These are phyloP conservation scores for Macrochelys suwanniensis DNA, from an alignment of 2,797 vertebrate genomes.

Conservation along the genomic window DNA sequence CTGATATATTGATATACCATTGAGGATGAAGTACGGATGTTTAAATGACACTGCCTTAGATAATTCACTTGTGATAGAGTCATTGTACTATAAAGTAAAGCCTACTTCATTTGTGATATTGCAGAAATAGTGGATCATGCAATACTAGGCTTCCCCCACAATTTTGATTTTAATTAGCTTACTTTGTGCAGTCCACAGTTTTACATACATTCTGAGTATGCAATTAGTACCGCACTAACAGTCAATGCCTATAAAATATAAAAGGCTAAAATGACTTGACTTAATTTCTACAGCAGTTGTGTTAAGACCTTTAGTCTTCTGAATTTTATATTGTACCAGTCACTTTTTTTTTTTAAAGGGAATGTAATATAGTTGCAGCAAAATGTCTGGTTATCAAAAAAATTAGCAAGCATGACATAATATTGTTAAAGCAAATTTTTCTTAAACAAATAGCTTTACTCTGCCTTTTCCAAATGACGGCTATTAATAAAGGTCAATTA, in stretches of 20 bases:
- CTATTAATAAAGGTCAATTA: neutral
- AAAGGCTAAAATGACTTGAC: neutral
- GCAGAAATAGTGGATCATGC: neutral
- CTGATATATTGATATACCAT: neutral
- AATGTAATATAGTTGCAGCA: neutral
- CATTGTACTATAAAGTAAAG: neutral
- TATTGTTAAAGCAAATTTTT: neutral
- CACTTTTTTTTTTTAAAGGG: neutral
- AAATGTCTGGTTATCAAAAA: neutral
- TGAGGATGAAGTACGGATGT: neutral
- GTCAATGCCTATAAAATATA: neutral
- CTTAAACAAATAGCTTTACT: neutral
- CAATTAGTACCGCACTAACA: neutral
- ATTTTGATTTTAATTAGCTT: neutral
- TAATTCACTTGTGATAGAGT: neutral
- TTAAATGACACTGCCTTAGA: neutral
- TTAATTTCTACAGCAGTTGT: neutral
- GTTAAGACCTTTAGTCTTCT: neutral
- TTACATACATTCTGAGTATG: neutral
- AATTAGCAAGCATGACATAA: neutral
- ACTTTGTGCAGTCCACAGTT: neutral
- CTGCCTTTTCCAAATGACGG: neutral
- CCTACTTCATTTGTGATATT: neutral
- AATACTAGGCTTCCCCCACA: neutral
- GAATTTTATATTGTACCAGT: neutral